These are phyloP conservation scores for Asbolus verrucosus DNA, from an alignment of 1,140 invertebrate genomes.

Conservation along the genomic window DNA sequence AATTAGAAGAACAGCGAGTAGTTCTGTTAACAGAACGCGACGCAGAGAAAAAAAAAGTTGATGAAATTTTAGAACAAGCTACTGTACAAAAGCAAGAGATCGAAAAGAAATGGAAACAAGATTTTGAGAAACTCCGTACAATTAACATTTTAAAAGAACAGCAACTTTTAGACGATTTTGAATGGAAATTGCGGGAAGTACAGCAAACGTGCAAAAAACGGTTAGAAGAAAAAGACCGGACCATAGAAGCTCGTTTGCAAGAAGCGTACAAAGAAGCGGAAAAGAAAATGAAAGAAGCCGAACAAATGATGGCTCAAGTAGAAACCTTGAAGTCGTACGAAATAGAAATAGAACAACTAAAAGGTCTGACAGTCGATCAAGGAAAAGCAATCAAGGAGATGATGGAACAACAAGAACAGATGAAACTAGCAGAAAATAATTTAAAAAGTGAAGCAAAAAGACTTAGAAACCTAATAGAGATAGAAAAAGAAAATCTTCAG, in stretches of 20 bases:
- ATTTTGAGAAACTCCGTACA: conserved; percentile 73
- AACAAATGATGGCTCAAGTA: conserved; percentile 65
- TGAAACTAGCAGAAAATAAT: conserved; percentile 69
- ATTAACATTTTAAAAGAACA: conserved; percentile 71
- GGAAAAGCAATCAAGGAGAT: conserved; percentile 69
- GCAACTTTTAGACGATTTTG: conserved; percentile 75
- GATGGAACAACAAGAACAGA: conserved; percentile 70
- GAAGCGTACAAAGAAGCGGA: conserved; percentile 67
- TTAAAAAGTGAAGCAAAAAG: conserved; percentile 70
- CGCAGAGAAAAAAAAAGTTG: conserved; percentile 67
- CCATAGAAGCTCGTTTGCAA: conserved; percentile 66
- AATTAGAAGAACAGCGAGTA: conserved; percentile 63
- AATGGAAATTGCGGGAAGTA: conserved; percentile 77
- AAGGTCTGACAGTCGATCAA: conserved; percentile 72
- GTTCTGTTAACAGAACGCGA: conserved; percentile 64
- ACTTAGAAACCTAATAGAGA: conserved; percentile 66
- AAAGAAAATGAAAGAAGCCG: conserved; percentile 64
- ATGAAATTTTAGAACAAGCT: conserved; percentile 72
- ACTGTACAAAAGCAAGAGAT: conserved; percentile 70
- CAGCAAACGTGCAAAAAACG: conserved; percentile 73
- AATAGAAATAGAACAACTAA: conserved; percentile 70
- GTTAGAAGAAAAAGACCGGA: conserved; percentile 69
- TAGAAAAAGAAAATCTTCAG: conserved; percentile 67
- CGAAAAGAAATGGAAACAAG: conserved; percentile 72
- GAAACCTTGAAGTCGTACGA: conserved; percentile 70